Evolutionary conservation across 2,113 vertebrate species (phyloP).

Genomic region (Motacilla alba): DNA sequence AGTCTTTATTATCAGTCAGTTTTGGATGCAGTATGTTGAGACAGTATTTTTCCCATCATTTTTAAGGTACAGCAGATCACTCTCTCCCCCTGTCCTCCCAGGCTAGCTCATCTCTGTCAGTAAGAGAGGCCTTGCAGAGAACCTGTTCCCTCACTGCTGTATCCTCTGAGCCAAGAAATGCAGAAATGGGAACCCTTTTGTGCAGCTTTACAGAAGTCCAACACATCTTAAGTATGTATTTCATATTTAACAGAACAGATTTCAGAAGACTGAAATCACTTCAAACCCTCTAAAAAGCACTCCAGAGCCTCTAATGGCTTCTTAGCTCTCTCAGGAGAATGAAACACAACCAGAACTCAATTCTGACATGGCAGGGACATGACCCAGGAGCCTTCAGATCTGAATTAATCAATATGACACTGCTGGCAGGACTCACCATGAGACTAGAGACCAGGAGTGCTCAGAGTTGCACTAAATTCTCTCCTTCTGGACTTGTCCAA

Average conservation of each 20-base stretch:
- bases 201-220: background rate
- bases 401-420: background rate
- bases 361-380: background rate
- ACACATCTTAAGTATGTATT: background rate
- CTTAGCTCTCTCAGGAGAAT: background rate
- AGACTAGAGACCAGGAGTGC: background rate
- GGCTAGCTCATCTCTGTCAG: background rate
- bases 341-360: background rate
- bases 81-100: background rate
- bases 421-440: background rate
- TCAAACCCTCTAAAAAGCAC: background rate
- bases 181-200: background rate
- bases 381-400: conserved; percentile 9
- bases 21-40: background rate
- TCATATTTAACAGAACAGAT: background rate
- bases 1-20: background rate
- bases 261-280: background rate
- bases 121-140: background rate
- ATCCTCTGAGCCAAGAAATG: background rate
- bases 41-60: background rate
- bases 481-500: conserved; percentile 9
- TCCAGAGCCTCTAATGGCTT: background rate
- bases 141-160: background rate
- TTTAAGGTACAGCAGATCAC: background rate
- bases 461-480: background rate